These are phyloP conservation scores for Cephonodes hylas DNA, from an alignment of 2,888 invertebrate species.

Conservation along the genomic window DNA sequence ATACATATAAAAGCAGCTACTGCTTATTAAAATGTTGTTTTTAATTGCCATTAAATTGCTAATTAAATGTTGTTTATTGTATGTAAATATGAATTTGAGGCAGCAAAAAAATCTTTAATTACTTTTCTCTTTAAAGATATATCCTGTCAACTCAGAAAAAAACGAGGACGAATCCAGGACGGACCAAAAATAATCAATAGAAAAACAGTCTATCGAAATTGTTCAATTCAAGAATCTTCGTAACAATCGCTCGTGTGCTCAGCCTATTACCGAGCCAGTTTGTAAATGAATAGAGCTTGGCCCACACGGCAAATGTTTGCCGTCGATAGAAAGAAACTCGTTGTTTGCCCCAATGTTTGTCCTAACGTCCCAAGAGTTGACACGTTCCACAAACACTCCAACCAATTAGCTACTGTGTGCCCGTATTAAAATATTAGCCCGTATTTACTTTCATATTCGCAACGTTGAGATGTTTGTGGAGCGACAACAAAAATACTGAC, in stretches of 20 bases:
- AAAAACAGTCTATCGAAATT: no score
- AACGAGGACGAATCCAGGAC: no score
- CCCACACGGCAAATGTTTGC: slow-evolving; percentile 45
- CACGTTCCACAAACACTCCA: slow-evolving; percentile 11
- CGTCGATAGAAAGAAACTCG: slow-evolving; percentile 44
- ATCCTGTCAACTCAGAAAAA: no score
- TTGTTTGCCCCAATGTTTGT: slow-evolving; percentile 38
- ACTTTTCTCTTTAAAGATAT: no score
- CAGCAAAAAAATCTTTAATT: no score
- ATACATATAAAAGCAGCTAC: no score
- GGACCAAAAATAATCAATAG: no score
- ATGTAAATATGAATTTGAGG: no score
- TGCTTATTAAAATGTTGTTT: no score
- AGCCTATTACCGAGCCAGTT: slow-evolving; percentile 37
- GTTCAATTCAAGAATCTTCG: background rate
- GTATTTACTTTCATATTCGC: background rate
- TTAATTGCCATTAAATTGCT: no score
- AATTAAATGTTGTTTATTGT: no score
- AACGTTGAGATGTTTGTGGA: background rate
- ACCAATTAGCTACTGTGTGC: slow-evolving; percentile 15
- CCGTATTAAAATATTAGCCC: background rate
- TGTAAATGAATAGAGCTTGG: slow-evolving; percentile 39
- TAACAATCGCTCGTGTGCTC: slow-evolving; percentile 41
- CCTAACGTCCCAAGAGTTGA: slow-evolving; percentile 22
- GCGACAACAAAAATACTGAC: no score